Evolutionary conservation across 1,140 invertebrate genomes (phyloP), one percentile per base, ranked within the genome.

Genomic region (Calycopis cecrops): DNA sequence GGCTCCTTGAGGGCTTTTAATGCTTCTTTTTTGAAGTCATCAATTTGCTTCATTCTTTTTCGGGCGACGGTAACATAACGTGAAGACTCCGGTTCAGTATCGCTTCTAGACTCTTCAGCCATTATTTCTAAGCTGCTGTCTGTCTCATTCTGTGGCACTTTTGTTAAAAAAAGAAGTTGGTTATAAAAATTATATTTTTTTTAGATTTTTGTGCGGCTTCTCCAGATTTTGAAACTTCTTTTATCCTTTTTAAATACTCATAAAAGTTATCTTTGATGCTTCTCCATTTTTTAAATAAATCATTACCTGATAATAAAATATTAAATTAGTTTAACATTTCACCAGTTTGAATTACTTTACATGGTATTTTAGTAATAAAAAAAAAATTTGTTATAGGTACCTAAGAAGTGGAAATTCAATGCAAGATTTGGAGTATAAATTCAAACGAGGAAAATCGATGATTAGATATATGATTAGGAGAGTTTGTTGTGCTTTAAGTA

Each of bases 371-470:
- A n/a, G n/a, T n/a, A n/a, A n/a, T n/a, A n/a, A n/a, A n/a, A n/a
- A n/a, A n/a, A n/a, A n/a, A n/a, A n/a, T 38, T 38, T 57, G 33
- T 59, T 54, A 49, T 47, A 53, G 57, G 52, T 59, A 53, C 57
- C 21, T 53, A 35, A 51, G 51, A 34, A 59, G 57, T 21, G 50
- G 57, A 49, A 53, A 53, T 59, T 53, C 51, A 12, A 53, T 59
- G 35, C 53, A 48, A 2, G 57, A 59, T 21, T 40, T 59, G 14
- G 18, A 54, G 42, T 54, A 49, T 17, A 49, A 59, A 54, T 54
- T 54, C 47, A 59, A 54, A 59, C 51, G 44, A 21, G 52, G 59
- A 51, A 60, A 38, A 55, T 48, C 58, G 37, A 60, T 52, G 44
- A 60, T 60, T 55, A 21, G 50, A 33, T 52, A 48, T 48, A 49